A percentile compares a stretch with the other conserved stretches of the same genome.
These are phyloP conservation scores for Xanthorhoe spadicearia DNA, from an alignment of 2,888 invertebrate genomes.

Conservation along the genomic window DNA sequence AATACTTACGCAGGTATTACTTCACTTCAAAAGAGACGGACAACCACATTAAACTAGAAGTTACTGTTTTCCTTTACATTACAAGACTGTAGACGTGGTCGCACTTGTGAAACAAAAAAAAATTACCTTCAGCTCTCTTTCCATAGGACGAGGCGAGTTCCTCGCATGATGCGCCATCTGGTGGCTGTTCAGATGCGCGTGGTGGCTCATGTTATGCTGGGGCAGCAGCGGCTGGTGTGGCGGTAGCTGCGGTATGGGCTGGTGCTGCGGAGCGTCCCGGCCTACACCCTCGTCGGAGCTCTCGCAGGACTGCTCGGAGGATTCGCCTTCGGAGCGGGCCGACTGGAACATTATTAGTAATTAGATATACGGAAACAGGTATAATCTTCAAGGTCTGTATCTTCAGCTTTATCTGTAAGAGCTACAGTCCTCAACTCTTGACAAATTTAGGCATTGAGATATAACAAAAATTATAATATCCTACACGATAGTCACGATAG, in stretches of 20 bases:
- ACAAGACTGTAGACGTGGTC: too few species aligned
- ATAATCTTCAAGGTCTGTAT: too few species aligned
- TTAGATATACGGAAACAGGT: not conserved
- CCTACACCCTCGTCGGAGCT: slow-evolving; percentile 81
- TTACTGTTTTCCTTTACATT: too few species aligned
- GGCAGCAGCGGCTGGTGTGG: slow-evolving; percentile 54
- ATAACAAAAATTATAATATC: not conserved
- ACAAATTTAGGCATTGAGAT: not conserved
- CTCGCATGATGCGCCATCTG: slow-evolving; percentile 67
- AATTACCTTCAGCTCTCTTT: slow-evolving; percentile 73
- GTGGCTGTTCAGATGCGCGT: slow-evolving; percentile 59
- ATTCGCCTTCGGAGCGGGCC: slow-evolving; percentile 78
- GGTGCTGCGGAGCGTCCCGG: slow-evolving; percentile 71
- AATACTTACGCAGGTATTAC: too few species aligned
- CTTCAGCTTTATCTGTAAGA: too few species aligned
- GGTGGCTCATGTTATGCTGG: slow-evolving; percentile 62
- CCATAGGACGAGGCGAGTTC: slow-evolving; percentile 72
- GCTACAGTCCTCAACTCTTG: too few species aligned
- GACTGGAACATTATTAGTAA: slow-evolving; percentile 60
- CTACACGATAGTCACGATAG: too few species aligned
- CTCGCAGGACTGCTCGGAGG: slow-evolving; percentile 79
- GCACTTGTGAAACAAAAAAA: not conserved
- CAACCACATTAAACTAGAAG: too few species aligned
- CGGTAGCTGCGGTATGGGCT: slow-evolving; percentile 49
- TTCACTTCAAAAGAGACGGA: too few species aligned